phyloP scores from a whole-genome alignment of 1,140 invertebrate species.

The Piezodorus guildinii region DNA sequence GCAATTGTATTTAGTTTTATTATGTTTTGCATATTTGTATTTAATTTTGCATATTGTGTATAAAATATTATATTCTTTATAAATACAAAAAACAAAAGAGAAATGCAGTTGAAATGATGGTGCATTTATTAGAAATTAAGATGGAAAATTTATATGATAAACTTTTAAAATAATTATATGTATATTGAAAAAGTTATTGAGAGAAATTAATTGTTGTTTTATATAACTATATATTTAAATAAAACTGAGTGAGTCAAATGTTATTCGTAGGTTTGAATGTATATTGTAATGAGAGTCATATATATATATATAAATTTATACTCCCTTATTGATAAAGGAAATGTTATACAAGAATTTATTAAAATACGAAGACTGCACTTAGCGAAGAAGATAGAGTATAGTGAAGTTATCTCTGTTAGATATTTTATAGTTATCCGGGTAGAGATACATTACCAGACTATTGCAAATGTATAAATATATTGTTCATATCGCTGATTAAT shows the following conservation, averaged over 20 bases:
- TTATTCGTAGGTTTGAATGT: neutral
- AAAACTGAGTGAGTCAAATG: slow-evolving; percentile 1
- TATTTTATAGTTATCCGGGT: neutral
- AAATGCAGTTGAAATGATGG: slow-evolving; percentile 13
- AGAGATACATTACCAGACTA: neutral
- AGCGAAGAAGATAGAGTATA: neutral
- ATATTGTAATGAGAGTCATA: slow-evolving; percentile 7
- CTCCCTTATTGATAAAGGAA: neutral
- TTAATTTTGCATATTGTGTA: slow-evolving; percentile 1
- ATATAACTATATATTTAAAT: neutral
- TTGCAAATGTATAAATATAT: slow-evolving; percentile 4
- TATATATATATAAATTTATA: slow-evolving; percentile 11
- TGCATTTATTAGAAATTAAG: slow-evolving; percentile 18
- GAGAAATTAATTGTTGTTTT: slow-evolving; percentile 1
- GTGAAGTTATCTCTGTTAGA: neutral
- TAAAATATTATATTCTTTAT: slow-evolving; percentile 11
- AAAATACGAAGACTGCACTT: slow-evolving; percentile 18
- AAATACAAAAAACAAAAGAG: neutral
- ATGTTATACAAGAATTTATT: slow-evolving; percentile 6
- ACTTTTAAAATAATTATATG: neutral
- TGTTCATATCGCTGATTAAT: slow-evolving; percentile 1
- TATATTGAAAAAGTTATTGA: neutral
- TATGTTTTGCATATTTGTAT: neutral
- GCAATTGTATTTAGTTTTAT: neutral
- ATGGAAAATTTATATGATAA: neutral